Evolutionary conservation across 2,113 vertebrate genomes (phyloP).

Genomic region (Phoenicopterus ruber): DNA sequence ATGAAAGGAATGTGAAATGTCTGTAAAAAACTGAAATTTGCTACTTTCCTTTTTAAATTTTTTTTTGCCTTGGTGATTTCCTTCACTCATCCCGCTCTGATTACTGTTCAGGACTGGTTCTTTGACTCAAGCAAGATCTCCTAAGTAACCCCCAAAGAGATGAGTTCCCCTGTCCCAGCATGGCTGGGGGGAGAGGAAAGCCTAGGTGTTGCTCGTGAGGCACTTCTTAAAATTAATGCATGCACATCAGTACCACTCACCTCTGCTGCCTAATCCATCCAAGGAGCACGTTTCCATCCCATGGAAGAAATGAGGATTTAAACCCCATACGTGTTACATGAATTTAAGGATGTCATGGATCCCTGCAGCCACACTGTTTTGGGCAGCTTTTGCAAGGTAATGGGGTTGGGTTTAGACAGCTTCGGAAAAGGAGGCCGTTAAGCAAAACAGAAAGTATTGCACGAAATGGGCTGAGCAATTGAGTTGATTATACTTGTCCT

Average conservation of each 20-base stretch:
- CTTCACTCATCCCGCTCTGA: slow-evolving; percentile 16
- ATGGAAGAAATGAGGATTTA: not conserved
- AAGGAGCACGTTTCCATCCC: not conserved
- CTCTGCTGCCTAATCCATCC: not conserved
- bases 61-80: not conserved
- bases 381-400: not conserved
- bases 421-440: not conserved
- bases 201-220: not conserved
- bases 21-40: slow-evolving; percentile 26
- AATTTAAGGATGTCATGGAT: not conserved
- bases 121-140: not conserved
- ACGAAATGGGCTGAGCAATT: not conserved
- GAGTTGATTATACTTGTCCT: not conserved
- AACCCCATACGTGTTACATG: fast-evolving
- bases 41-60: not conserved
- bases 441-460: not conserved
- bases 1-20: not conserved
- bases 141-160: not conserved
- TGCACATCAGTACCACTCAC: not conserved
- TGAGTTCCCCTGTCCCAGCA: not conserved
- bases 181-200: not conserved
- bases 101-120: not conserved
- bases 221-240: slow-evolving; percentile 27
- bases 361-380: not conserved
- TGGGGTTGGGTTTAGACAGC: not conserved